A percentile compares a stretch with the other conserved stretches of the same genome.
These are phyloP conservation scores for Peromyscus leucopus DNA, from an alignment of 2,113 vertebrate species.

Conservation along the genomic window DNA sequence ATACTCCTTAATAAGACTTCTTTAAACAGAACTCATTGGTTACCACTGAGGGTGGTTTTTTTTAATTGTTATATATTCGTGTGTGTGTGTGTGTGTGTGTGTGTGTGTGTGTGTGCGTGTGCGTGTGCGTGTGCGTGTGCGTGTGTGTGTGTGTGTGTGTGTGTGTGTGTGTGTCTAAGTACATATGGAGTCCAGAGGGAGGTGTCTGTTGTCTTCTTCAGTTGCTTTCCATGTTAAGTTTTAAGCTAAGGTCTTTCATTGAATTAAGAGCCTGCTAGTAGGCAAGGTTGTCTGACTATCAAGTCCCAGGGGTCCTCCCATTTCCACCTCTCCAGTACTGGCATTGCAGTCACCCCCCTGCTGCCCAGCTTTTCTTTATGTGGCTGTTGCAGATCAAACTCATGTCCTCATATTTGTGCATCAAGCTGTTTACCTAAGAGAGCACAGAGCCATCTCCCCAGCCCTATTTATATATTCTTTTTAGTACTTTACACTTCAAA, in stretches of 20 bases:
- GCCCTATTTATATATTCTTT: neutral
- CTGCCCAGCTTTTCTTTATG: neutral
- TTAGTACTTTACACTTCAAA: constrained; percentile 5
- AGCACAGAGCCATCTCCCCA: neutral
- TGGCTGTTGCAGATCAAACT: neutral
- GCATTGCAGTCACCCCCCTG: neutral
- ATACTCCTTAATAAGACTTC: neutral
- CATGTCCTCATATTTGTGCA: neutral
- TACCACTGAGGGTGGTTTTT: neutral
- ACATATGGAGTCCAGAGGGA: neutral
- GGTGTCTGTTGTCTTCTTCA: neutral
- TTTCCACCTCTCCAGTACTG: neutral
- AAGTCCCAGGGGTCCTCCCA: neutral
- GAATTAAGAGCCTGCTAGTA: neutral
- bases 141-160: neutral
- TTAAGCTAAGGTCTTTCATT: neutral
- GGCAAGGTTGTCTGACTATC: neutral
- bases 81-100: neutral
- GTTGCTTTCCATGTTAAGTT: neutral
- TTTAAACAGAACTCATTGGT: constrained; percentile 29
- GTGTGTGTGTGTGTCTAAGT: too few species aligned
- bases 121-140: neutral
- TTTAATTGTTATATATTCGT: neutral
- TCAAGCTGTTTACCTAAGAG: neutral
- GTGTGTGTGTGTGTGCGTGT: too few species aligned